These are phyloP conservation scores for Aleiodes leptofemur DNA, from an alignment of 2,888 invertebrate genomes.

Conservation along the genomic window DNA sequence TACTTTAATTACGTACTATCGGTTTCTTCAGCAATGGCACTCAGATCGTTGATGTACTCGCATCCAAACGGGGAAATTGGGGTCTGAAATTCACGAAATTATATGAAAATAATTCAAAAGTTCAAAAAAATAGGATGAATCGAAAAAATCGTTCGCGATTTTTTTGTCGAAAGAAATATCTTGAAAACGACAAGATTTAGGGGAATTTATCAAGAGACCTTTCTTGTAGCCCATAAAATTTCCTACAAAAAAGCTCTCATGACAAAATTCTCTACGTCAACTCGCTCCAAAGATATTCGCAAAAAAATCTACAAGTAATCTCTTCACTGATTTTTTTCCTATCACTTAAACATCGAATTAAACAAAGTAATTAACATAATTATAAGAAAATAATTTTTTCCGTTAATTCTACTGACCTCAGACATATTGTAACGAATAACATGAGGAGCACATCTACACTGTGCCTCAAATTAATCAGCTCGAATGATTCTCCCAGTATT, in stretches of 20 bases:
- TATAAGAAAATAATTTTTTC: not conserved
- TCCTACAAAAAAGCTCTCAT: too few relatives aligned
- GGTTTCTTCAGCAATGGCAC: constrained; percentile 59
- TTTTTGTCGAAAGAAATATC: too few relatives aligned
- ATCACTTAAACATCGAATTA: not conserved
- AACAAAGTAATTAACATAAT: not conserved
- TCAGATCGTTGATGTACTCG: constrained; percentile 61
- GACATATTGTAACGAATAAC: too few relatives aligned
- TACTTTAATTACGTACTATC: constrained; percentile 53
- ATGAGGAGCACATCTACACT: not conserved
- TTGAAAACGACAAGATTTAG: too few relatives aligned
- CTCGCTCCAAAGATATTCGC: too few relatives aligned
- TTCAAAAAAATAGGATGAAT: too few relatives aligned
- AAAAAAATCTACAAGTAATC: too few relatives aligned
- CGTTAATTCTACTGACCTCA: too few relatives aligned
- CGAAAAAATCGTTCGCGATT: too few relatives aligned
- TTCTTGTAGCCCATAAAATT: too few relatives aligned
- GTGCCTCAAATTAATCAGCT: not conserved
- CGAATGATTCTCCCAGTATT: constrained; percentile 15
- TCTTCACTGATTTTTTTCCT: not conserved
- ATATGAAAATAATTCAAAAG: not conserved
- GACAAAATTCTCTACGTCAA: too few relatives aligned
- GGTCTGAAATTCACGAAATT: constrained; percentile 50
- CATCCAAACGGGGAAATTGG: constrained; percentile 54
- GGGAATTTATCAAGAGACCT: too few relatives aligned